These are phyloP conservation scores for Brachymystax lenok DNA, from an alignment of 2,797 vertebrate genomes.

Conservation along the genomic window DNA sequence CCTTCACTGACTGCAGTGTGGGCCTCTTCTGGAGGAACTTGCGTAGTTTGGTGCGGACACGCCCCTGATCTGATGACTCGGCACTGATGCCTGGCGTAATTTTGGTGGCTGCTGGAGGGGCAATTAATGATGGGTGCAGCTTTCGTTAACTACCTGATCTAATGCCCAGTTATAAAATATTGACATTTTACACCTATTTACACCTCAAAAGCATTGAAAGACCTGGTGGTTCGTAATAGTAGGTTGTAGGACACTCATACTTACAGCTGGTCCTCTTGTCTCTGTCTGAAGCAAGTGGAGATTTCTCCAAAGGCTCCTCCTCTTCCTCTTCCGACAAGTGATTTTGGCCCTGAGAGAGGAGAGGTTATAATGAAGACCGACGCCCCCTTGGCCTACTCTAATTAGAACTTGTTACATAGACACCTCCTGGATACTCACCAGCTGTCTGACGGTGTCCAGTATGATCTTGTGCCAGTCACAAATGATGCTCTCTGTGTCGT, in stretches of 20 bases:
- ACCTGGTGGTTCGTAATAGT: too few relatives aligned
- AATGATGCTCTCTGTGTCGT: slow-evolving; percentile 91
- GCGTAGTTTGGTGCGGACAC: slow-evolving; percentile 78
- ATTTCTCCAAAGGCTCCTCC: slow-evolving; percentile 8
- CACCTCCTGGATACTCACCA: slow-evolving; percentile 65
- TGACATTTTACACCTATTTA: not conserved
- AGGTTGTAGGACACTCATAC: not conserved
- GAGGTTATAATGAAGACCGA: not conserved
- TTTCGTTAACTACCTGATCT: not conserved
- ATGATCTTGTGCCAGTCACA: slow-evolving; percentile 84
- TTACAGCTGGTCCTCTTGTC: slow-evolving; percentile 7
- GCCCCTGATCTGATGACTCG: slow-evolving; percentile 69
- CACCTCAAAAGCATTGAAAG: not conserved
- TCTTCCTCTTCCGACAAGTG: slow-evolving; percentile 8
- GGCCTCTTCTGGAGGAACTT: slow-evolving; percentile 82
- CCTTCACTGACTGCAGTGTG: slow-evolving; percentile 80
- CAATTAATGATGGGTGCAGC: not conserved
- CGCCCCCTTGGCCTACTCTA: not conserved
- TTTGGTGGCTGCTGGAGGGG: slow-evolving; percentile 8
- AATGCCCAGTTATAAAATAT: too few relatives aligned
- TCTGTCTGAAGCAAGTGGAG: not conserved
- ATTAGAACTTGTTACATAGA: too few relatives aligned
- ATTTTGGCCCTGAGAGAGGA: slow-evolving; percentile 5
- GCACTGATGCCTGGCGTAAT: not conserved
- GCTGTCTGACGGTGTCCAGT: slow-evolving; percentile 76